Percentiles rank a stretch among this genome's conserved stretches.
Evolutionary conservation across 2,113 vertebrate genomes (phyloP).

Genomic region (Entomyzon cyanotis): DNA sequence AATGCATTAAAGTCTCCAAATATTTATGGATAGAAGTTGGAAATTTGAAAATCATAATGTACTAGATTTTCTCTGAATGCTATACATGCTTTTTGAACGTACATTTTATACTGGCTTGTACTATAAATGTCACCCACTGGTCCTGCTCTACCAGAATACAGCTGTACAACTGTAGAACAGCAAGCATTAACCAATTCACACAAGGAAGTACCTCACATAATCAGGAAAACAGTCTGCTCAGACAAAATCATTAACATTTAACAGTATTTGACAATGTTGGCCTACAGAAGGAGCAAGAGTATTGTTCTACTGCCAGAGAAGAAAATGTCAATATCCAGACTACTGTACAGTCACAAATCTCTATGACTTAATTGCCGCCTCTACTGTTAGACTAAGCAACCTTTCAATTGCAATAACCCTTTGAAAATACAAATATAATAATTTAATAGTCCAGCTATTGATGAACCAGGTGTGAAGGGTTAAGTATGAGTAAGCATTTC

Average conservation of each 20-base stretch:
- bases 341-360: neutral
- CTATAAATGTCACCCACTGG: neutral
- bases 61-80: neutral
- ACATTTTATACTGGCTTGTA: neutral
- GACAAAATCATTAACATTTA: neutral
- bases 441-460: neutral
- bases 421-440: neutral
- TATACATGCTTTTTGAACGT: neutral
- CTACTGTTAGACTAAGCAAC: neutral
- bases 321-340: neutral
- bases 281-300: neutral
- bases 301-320: neutral
- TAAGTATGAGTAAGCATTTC: neutral
- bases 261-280: neutral
- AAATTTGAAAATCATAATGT: neutral
- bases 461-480: neutral
- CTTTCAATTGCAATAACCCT: neutral
- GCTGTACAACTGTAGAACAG: neutral
- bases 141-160: neutral
- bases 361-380: neutral
- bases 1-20: neutral
- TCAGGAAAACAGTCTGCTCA: neutral
- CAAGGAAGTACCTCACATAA: neutral
- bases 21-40: neutral
- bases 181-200: neutral